Conservation (phyloP, 2,113 vertebrate genomes). For the Oncorhynchus clarkii region DNA sequence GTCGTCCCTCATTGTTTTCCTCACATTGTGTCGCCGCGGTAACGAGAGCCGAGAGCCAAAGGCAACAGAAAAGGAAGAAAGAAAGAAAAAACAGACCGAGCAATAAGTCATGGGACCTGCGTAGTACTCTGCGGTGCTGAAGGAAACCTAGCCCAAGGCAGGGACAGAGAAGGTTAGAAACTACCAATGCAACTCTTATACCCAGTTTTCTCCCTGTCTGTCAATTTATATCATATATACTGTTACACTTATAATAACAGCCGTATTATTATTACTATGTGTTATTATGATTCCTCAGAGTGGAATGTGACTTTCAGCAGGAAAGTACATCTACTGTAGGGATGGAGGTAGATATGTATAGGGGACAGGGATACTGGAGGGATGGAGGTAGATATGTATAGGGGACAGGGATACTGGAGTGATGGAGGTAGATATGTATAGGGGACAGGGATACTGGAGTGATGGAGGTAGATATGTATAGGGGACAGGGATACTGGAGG, state of each 20-base stretch:
- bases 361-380: too few species aligned
- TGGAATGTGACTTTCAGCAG: background rate
- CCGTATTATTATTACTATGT: background rate
- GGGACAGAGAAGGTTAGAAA: constrained; percentile 58
- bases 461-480: background rate
- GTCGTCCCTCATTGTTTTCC: constrained; percentile 52
- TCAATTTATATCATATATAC: constrained; percentile 16
- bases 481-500: too few species aligned
- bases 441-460: too few species aligned
- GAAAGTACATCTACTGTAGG: too few species aligned
- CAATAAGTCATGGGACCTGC: constrained; percentile 72
- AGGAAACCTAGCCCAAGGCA: constrained; percentile 47
- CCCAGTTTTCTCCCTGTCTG: background rate
- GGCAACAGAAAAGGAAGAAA: constrained; percentile 49
- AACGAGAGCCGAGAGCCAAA: constrained; percentile 45
- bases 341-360: too few species aligned
- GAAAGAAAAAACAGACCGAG: constrained; percentile 55
- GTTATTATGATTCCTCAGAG: background rate
- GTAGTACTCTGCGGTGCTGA: constrained; percentile 62
- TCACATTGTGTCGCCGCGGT: constrained; percentile 50
- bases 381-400: too few species aligned
- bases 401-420: too few species aligned
- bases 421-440: too few species aligned
- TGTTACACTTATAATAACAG: background rate
- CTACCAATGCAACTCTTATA: constrained; percentile 30